phyloP scores from a whole-genome alignment of 2,113 vertebrate genomes.

The Gorsachius goisagi region DNA sequence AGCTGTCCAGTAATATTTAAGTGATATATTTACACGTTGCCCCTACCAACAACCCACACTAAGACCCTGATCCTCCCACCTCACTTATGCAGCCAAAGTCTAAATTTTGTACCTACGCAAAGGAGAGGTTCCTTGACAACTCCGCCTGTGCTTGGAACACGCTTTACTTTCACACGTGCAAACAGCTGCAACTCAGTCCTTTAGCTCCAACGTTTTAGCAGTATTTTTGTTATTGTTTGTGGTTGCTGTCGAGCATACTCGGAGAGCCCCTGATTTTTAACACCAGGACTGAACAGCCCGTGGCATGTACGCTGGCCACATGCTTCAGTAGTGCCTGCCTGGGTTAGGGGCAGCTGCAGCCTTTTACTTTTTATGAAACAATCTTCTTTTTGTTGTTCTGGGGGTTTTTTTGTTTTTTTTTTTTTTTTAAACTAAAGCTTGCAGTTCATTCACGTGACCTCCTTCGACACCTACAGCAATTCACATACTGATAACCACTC shows the following conservation, averaged over 20 bases:
- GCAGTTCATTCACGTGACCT: background rate
- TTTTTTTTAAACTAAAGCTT: background rate
- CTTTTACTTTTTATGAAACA: background rate
- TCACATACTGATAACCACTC: background rate
- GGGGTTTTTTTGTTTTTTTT: no score
- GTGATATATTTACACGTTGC: background rate
- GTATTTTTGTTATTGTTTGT: background rate
- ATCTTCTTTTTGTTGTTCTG: background rate
- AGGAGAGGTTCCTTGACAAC: background rate
- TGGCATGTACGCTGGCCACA: background rate
- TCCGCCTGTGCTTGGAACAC: background rate
- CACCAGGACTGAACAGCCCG: background rate
- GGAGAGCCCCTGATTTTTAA: background rate
- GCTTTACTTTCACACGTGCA: background rate
- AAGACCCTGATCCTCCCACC: background rate
- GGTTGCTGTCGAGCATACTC: background rate
- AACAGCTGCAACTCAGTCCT: background rate
- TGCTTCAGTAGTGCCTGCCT: background rate
- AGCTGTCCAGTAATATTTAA: background rate
- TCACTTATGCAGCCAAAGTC: no score
- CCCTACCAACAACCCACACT: background rate
- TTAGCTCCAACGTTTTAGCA: background rate
- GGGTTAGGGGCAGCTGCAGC: conserved; percentile 14
- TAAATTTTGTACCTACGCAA: background rate
- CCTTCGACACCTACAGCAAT: background rate